Conservation (phyloP, 2,888 invertebrate genomes). For the Chymomyza fuscimana region DNA sequence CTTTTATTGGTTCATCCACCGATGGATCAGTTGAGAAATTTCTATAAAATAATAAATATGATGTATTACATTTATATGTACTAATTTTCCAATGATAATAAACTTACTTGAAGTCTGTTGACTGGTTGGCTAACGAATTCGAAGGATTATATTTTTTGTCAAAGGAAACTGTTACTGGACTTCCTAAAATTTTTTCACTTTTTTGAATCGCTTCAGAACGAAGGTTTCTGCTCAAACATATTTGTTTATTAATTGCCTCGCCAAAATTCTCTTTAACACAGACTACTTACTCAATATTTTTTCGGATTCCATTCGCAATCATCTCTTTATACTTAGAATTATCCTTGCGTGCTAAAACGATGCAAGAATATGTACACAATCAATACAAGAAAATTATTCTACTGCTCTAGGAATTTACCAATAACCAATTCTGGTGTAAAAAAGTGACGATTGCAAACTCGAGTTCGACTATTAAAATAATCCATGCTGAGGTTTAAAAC, state of each 20-base stretch:
- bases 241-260: not conserved
- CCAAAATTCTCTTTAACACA: not conserved
- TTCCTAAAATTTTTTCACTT: not conserved
- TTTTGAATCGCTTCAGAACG: too few species aligned
- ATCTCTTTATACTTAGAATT: not conserved
- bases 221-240: not conserved
- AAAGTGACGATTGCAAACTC: not conserved
- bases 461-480: not conserved
- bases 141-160: not conserved
- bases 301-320: not conserved
- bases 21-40: not conserved
- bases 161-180: not conserved
- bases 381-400: not conserved
- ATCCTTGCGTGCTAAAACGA: not conserved
- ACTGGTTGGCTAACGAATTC: too few species aligned
- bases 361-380: not conserved
- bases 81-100: too few species aligned
- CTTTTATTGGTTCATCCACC: not conserved
- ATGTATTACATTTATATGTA: too few species aligned
- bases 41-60: not conserved
- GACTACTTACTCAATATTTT: not conserved
- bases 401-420: not conserved
- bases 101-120: too few species aligned
- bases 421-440: not conserved
- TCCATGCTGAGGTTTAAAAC: not conserved